Percentiles rank a stretch among this genome's conserved stretches.
Evolutionary conservation across 1,140 invertebrate species (phyloP).

Genomic region (Lamellibrachia luymesi): DNA sequence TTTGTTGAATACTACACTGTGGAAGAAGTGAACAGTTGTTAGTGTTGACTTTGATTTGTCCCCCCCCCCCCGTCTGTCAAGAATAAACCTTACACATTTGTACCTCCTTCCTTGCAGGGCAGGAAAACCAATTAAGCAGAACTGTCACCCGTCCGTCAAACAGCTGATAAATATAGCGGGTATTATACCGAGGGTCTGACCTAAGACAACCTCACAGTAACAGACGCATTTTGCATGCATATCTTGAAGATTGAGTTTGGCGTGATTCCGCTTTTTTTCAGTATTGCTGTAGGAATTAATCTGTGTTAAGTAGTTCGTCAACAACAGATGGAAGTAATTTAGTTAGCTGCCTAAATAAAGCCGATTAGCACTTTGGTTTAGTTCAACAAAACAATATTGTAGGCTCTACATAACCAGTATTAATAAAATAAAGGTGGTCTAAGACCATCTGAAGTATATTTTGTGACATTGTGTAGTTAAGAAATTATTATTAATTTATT

Average conservation of each 20-base stretch:
- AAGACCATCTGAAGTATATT: no score
- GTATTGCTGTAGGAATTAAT: slow-evolving; percentile 1
- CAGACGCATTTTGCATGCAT: not conserved
- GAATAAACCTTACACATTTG: not conserved
- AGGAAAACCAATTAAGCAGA: not conserved
- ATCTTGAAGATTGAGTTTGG: not conserved
- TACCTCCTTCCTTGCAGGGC: not conserved
- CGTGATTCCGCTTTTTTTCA: not conserved
- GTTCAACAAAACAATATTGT: not conserved
- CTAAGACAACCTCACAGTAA: not conserved
- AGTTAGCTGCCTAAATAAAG: not conserved
- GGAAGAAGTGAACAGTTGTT: not conserved
- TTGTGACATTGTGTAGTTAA: no score
- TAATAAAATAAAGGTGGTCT: no score
- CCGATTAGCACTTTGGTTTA: not conserved
- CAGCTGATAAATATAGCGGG: not conserved
- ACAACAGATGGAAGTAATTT: not conserved
- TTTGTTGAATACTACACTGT: no score
- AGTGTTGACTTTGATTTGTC: not conserved
- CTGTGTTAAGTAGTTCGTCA: not conserved
- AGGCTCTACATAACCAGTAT: not conserved
- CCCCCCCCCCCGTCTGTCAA: not conserved
- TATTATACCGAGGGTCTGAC: not conserved
- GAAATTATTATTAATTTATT: no score
- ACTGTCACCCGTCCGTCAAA: not conserved